phyloP scores from a whole-genome alignment of 2,888 invertebrate species.

The Tortrix viridana region DNA sequence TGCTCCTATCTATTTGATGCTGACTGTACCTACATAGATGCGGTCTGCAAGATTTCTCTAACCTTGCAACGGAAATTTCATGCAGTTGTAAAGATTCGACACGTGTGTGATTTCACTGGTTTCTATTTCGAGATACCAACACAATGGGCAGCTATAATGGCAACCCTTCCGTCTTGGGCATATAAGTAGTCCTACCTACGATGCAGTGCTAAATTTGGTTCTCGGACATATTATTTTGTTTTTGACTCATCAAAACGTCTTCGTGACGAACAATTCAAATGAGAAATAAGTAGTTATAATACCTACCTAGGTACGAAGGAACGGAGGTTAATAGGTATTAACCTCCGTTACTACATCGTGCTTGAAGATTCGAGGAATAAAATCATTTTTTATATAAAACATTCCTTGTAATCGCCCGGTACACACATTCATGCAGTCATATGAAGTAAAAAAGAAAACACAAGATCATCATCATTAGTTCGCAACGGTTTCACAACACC shows the following conservation, averaged over 20 bases:
- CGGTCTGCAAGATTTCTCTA: conserved; percentile 19
- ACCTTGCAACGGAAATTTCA: conserved; percentile 29
- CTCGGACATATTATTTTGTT: conserved; percentile 15
- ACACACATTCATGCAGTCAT: too few species aligned
- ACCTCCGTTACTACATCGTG: too few species aligned
- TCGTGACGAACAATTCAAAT: not conserved
- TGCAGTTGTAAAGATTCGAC: conserved; percentile 27
- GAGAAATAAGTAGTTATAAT: too few species aligned
- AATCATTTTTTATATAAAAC: too few species aligned
- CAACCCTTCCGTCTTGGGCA: conserved; percentile 34
- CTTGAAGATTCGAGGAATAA: too few species aligned
- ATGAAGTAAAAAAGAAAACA: too few species aligned
- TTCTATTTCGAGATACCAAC: conserved; percentile 32
- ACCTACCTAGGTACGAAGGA: too few species aligned
- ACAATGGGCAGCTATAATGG: conserved; percentile 30
- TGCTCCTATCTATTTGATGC: too few species aligned
- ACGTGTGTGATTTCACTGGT: conserved; percentile 27
- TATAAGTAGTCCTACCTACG: conserved; percentile 7
- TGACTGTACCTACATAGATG: too few species aligned
- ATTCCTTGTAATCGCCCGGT: too few species aligned
- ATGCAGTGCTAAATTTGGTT: conserved; percentile 1
- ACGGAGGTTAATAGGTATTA: too few species aligned
- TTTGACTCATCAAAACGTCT: not conserved
- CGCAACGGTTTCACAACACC: conserved; percentile 3
- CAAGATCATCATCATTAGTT: not conserved